Base-by-base conservation (phyloP, 2,797 vertebrate genomes). In the Sorex maritimensis region DNA sequence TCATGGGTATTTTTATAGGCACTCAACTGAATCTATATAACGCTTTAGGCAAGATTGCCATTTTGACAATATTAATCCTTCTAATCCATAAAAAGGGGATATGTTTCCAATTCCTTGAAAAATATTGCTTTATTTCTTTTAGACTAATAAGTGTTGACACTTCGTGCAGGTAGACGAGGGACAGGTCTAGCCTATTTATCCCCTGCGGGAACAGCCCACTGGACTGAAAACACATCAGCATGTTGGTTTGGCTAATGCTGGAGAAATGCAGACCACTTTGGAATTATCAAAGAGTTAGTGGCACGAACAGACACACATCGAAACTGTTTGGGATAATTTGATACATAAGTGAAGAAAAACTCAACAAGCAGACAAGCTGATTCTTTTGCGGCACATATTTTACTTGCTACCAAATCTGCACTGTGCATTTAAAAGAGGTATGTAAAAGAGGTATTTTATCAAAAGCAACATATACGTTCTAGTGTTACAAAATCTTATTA, bases 361-460 rank as follows among this genome's bases (percentile, higher is more conserved):
- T 78, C 72, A 91, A 0, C 3, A 77, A 41, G 26, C 2, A 26
- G 14, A 72, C 5, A 10, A 19, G 8, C 74, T 7, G 21, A 17
- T 26, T 52, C 24, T 69, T 34, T 65, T n/a, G 26, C 44, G 71
- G 49, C 41, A 49, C 17, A 4, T 69, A 8, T 69, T 75, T 86
- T 86, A 44, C 44, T 72, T 44, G 24, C 73, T 41, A 30, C 46
- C 26, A 41, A 84, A 80, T 69, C 84, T 84, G 34, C 5, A 91
- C 28, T 83, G 1, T 69, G 5, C 3, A 23, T 14, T 34, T 34
- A 92, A 77, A 81, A 34, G 34, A 34, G 34, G 34, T 34, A 34
- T 34, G 34, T 41, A 49, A 81, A 74, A 80, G 10, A 75, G 12
- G 63, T 75, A 34, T 44, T 28, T n/a, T 52, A n/a, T 52, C 58